phyloP scores from a whole-genome alignment of 2,113 vertebrate species.

The Euleptes europaea region DNA sequence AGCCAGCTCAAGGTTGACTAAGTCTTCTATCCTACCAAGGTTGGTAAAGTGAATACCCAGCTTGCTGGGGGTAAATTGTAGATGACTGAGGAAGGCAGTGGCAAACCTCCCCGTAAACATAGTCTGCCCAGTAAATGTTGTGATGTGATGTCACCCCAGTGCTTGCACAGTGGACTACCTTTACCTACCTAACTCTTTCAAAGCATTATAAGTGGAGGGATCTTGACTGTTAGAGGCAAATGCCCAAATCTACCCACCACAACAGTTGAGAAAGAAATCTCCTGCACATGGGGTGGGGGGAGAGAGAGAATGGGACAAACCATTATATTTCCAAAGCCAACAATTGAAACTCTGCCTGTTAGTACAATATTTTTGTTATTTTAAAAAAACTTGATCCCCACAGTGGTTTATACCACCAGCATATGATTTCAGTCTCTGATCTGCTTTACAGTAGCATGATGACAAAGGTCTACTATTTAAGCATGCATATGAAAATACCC shows the following conservation, averaged over 20 bases:
- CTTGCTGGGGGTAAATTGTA: no score
- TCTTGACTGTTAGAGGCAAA: slow-evolving; percentile 14
- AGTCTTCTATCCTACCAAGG: no score
- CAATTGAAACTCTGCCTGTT: background rate
- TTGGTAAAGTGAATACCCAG: no score
- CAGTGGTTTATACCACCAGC: background rate
- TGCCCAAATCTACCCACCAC: background rate
- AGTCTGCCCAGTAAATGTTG: no score
- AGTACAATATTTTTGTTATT: background rate
- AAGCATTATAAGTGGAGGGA: background rate
- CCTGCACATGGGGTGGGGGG: background rate
- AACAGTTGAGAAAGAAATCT: background rate
- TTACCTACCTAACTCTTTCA: slow-evolving; percentile 13
- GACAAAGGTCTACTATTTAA: background rate
- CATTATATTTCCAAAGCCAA: background rate
- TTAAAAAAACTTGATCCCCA: background rate
- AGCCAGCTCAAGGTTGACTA: no score
- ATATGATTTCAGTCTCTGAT: background rate
- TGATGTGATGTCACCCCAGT: no score
- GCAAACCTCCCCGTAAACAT: no score
- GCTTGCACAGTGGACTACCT: no score
- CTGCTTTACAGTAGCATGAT: background rate
- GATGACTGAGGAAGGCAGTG: no score
- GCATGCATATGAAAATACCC: background rate
- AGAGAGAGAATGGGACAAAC: no score